Base-by-base conservation (phyloP, 1,140 invertebrate genomes). In the Anoplophora glabripennis region DNA sequence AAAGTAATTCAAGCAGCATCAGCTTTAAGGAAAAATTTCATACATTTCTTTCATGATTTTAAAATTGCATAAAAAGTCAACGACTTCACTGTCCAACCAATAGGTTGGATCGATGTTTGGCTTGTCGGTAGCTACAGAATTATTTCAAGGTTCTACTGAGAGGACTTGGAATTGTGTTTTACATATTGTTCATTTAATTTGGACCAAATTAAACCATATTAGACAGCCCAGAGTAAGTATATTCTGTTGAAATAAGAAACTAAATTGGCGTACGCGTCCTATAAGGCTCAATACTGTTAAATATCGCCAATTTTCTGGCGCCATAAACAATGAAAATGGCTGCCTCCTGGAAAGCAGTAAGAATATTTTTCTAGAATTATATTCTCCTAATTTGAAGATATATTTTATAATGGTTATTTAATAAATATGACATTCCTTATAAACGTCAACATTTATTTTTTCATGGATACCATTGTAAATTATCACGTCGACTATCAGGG, bases 21-120 rank as follows among this genome's bases (percentile, higher is more conserved):
- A 5, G 21, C 21, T 28, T 3, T 28, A 28, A 28, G 21, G 21
- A 28, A 28, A 2, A 28, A 28, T 28, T 28, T 3, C 40, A 41
- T 18, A 42, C 4, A 61, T 70, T 70, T 67, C 69, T 68, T 55
- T 70, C 61, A 70, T 70, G 59, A 63, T 64, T 70, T 64, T 48
- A 10, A 62, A 63, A 59, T 66, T 61, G 59, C 54, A 57, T 18
- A 12, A 9, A 14, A 56, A 61, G 62, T 57, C 60, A 55, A 61
- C 64, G 61, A 66, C 63, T 57, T 48, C 45, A 59, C 52, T 33
- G 17, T 65, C 65, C 67, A 69, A 69, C 71, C 71, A 60, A 64
- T 66, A 70, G 76, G 76, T 81, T 79, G 80, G 80, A 82, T 82
- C 80, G 79, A 83, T 83, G 80, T 83, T 82, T 75, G 79, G 80